A percentile compares a stretch with the other conserved stretches of the same genome.
These are phyloP conservation scores for Eupelmus urozonus DNA, from an alignment of 2,888 invertebrate species.

Conservation along the genomic window DNA sequence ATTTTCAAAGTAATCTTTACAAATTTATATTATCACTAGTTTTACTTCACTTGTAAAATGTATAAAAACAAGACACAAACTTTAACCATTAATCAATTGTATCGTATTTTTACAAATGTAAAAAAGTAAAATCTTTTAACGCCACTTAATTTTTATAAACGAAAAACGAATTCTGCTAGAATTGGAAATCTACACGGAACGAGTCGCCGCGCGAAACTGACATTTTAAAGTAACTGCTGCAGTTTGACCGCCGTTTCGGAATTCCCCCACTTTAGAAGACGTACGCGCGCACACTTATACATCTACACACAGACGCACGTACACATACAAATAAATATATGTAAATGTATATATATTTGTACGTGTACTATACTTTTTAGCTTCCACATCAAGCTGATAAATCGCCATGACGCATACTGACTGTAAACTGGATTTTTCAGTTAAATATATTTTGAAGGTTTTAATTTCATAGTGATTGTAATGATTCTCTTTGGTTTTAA, in stretches of 20 bases:
- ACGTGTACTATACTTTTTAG: too few species aligned
- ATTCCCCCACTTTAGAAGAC: constrained; percentile 65
- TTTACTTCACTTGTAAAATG: too few species aligned
- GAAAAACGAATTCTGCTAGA: not conserved
- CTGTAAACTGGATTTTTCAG: too few species aligned
- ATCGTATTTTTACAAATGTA: not conserved
- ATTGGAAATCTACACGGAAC: constrained; percentile 61
- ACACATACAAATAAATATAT: not conserved
- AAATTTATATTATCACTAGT: not conserved
- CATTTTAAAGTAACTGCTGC: constrained; percentile 67
- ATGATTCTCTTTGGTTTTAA: too few species aligned
- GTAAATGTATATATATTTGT: too few species aligned
- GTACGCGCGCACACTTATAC: too few species aligned
- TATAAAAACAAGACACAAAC: not conserved
- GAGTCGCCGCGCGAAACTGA: constrained; percentile 68
- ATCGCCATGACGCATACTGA: too few species aligned
- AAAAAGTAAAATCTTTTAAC: too few species aligned
- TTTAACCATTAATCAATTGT: not conserved
- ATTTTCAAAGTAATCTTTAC: not conserved
- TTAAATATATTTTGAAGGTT: too few species aligned
- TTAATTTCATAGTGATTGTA: too few species aligned
- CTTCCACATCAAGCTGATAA: too few species aligned
- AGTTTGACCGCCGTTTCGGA: constrained; percentile 68
- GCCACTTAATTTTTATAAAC: too few species aligned
- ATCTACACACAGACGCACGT: not conserved